Evolutionary conservation across 2,888 invertebrate genomes (phyloP), one percentile per base, ranked within the genome.

Genomic region (Colletes collaris): DNA sequence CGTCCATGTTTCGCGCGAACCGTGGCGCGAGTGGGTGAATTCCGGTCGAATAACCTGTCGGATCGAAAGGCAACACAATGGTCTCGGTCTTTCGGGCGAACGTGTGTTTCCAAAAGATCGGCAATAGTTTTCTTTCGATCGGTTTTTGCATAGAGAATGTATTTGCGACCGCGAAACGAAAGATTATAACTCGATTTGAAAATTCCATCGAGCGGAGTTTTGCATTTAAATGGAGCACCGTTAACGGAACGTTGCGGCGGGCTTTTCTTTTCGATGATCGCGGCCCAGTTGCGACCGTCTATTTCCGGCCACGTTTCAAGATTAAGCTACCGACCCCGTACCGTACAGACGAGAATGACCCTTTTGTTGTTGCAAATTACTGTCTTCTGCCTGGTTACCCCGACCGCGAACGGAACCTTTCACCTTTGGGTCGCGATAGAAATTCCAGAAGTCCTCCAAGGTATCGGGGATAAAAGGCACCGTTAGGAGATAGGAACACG

Each of bases 331-430:
- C 35, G 27, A 16, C 37, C 46, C 13, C 11, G 16, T 46, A 16
- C 58, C 56, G 67, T 56, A 71, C 46, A 79, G 60, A 49, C 67
- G 70, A 11, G 63, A 79, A 72, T 10, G 64, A 82, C 79, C 79
- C 86, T 83, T 90, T 89, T 88, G 87, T 89, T 79, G 85, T 84
- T 86, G 87, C 86, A 90, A 91, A 90, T 90, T 90, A 87, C 89
- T 83, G 83, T 82, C 86, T 85, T 86, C 76, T 59, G 27, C 63
- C 52, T 11, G 35, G 55, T 55, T 46, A 19, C 13, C 8, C 35
- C n/a, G 11, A 27, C 10, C 60, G 27, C 52, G 19, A 53, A 3
- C 19, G 50, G 66, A 46, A n/a, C 56, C 56, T 75, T 71, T 71
- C 72, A 55, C 53, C 46, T 49, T 40, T 56, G 59, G 19, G n/a